Conservation (phyloP, 2,797 vertebrate species). For the Acanthiza pusilla region DNA sequence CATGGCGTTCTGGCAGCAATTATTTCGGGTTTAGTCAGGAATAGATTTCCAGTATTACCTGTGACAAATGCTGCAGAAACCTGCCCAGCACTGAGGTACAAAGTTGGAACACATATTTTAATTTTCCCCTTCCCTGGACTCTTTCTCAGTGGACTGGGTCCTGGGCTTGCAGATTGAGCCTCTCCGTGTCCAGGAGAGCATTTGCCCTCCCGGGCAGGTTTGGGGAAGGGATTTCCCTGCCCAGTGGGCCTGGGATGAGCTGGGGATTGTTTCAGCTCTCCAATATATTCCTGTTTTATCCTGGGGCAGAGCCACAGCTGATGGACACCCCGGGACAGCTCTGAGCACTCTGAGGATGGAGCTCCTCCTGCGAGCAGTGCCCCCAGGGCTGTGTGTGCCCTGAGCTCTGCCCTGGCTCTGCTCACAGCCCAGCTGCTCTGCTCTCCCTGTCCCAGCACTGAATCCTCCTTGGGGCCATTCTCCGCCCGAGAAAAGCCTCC, state of each 20-base stretch:
- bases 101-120: neutral
- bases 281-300: neutral
- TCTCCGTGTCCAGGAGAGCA: rapidly evolving
- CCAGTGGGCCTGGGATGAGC: neutral
- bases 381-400: neutral
- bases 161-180: neutral
- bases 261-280: neutral
- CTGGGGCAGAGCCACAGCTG: neutral
- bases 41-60: neutral
- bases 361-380: neutral
- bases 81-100: neutral
- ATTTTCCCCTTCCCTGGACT: too few species aligned
- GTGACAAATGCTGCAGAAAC: neutral
- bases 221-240: neutral
- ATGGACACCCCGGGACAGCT: neutral
- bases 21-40: constrained; percentile 10
- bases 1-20: constrained; percentile 31
- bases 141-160: neutral
- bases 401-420: neutral
- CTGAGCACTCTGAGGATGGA: neutral
- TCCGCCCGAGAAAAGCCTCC: neutral
- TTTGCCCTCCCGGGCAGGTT: neutral
- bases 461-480: neutral
- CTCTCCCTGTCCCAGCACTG: neutral
- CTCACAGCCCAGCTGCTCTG: neutral